Conservation (phyloP, 2,113 vertebrate genomes). For the Carettochelys insculpta region DNA sequence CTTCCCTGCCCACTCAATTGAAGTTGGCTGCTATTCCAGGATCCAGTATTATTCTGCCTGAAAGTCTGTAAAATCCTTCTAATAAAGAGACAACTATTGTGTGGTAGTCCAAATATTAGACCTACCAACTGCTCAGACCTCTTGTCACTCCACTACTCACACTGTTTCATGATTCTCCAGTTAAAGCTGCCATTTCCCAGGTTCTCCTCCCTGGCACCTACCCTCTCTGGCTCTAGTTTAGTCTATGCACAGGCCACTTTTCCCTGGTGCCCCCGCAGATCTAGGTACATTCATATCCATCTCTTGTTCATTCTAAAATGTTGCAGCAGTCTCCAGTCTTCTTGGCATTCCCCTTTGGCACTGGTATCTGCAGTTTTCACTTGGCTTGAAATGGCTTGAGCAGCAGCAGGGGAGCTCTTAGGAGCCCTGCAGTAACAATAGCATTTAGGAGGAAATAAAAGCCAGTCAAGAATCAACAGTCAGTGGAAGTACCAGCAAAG, state of each 20-base stretch:
- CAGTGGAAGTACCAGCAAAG: not conserved
- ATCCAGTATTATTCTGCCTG: slow-evolving; percentile 4
- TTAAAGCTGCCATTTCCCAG: not conserved
- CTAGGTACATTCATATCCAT: not conserved
- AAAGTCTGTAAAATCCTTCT: not conserved
- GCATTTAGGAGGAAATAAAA: not conserved
- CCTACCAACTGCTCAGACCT: not conserved
- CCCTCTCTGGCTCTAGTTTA: not conserved
- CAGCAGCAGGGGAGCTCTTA: not conserved
- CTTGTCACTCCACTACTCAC: accelerated
- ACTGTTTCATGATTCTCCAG: not conserved
- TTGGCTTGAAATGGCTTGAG: not conserved
- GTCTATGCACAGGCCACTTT: not conserved
- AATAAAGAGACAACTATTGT: not conserved
- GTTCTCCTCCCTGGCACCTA: not conserved
- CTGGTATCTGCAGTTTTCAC: not conserved
- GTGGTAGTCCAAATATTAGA: not conserved
- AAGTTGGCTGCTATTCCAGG: slow-evolving; percentile 14
- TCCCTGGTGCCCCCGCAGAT: not conserved
- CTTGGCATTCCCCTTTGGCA: not conserved
- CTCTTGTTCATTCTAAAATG: not conserved
- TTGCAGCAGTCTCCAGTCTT: accelerated
- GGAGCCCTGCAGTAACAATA: not conserved
- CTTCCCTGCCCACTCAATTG: slow-evolving; percentile 7
- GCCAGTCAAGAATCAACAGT: not conserved